A percentile compares a stretch with the other conserved stretches of the same genome.
These are phyloP conservation scores for Plectropomus leopardus DNA, from an alignment of 2,113 vertebrate genomes.

Conservation along the genomic window DNA sequence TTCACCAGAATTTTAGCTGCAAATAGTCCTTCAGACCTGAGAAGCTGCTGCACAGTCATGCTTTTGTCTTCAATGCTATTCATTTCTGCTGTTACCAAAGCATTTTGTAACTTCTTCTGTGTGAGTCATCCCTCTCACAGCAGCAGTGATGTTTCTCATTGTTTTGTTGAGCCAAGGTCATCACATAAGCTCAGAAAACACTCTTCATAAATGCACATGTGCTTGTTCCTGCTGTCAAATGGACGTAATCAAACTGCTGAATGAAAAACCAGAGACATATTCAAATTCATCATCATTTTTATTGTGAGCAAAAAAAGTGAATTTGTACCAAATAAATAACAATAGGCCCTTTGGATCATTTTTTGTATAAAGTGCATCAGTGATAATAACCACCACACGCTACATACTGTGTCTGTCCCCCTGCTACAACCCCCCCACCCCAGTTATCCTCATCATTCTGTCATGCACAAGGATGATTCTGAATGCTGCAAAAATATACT, in stretches of 20 bases:
- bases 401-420: conserved; percentile 56
- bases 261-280: conserved; percentile 11
- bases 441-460: not conserved
- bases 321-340: conserved; percentile 78
- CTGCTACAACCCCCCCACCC: not conserved
- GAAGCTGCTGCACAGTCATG: conserved; percentile 1
- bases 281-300: conserved; percentile 63
- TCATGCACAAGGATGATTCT: conserved; percentile 45
- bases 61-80: conserved; percentile 12
- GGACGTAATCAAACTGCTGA: not conserved
- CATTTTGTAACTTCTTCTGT: not conserved
- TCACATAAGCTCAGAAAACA: not conserved
- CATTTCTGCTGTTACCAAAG: not conserved
- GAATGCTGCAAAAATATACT: conserved; percentile 42
- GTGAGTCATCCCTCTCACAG: conserved; percentile 36
- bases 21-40: not conserved
- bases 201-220: not conserved
- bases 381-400: conserved; percentile 57
- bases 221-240: not conserved
- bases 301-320: conserved; percentile 71
- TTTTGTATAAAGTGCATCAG: conserved; percentile 81
- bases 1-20: not conserved
- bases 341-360: conserved; percentile 63
- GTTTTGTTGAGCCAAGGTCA: conserved; percentile 4
- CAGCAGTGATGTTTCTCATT: not conserved